phyloP scores from a whole-genome alignment of 2,113 vertebrate species.

The Crotalus viridis region DNA sequence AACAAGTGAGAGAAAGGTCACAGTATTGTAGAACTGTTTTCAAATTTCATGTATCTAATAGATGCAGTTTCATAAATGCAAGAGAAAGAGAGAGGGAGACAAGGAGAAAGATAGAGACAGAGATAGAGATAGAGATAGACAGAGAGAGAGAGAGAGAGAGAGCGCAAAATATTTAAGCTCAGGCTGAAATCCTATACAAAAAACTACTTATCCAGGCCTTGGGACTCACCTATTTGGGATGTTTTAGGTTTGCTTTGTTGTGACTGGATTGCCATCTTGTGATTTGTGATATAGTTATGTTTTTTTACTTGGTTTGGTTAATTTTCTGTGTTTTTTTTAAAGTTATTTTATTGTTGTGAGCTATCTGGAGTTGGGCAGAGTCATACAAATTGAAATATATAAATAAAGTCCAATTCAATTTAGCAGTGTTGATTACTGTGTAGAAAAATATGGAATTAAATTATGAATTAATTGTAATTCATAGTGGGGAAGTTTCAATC shows the following conservation, averaged over 20 bases:
- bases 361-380: background rate
- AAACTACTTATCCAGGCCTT: background rate
- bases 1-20: background rate
- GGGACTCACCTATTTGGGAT: background rate
- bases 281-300: background rate
- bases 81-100: background rate
- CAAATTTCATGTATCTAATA: background rate
- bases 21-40: background rate
- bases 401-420: background rate
- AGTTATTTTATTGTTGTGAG: background rate
- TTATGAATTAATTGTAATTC: background rate
- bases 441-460: background rate
- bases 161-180: background rate
- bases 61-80: background rate
- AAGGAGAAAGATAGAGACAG: background rate
- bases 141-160: too few relatives aligned
- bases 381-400: background rate
- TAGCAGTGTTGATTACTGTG: background rate
- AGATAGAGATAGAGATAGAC: accelerated
- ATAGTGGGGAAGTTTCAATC: background rate
- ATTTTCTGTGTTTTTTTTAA: background rate
- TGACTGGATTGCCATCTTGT: background rate
- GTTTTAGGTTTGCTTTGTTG: background rate
- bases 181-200: background rate
- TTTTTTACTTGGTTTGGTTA: background rate